A percentile compares a stretch with the other conserved stretches of the same genome.
phyloP scores from a whole-genome alignment of 2,888 invertebrate species.

The Portevinia maculata region DNA sequence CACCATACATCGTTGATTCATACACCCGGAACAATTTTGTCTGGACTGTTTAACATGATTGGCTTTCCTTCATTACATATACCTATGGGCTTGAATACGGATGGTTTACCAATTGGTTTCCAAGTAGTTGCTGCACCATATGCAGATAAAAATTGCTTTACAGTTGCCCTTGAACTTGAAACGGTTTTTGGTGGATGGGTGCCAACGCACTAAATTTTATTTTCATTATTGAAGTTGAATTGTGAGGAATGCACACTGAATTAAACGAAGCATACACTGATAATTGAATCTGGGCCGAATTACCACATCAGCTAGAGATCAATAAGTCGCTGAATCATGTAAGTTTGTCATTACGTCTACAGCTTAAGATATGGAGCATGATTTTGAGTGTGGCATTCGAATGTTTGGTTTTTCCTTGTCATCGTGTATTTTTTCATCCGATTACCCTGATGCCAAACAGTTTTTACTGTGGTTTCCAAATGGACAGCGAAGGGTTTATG shows the following conservation, averaged over 20 bases:
- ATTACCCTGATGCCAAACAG: too few species aligned
- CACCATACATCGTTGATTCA: slow-evolving; percentile 87
- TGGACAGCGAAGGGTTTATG: too few species aligned
- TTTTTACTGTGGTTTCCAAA: too few species aligned
- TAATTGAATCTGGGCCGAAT: too few species aligned
- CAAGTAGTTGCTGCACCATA: slow-evolving; percentile 90
- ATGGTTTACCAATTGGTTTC: slow-evolving; percentile 89
- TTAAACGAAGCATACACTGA: background rate
- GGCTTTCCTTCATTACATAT: slow-evolving; percentile 90
- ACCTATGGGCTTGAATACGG: slow-evolving; percentile 86
- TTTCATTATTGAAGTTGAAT: background rate
- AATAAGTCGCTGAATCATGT: too few species aligned
- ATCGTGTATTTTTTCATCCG: too few species aligned
- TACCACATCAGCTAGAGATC: too few species aligned
- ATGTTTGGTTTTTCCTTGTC: too few species aligned
- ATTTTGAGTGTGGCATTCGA: too few species aligned
- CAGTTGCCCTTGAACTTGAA: slow-evolving; percentile 91
- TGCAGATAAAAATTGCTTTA: slow-evolving; percentile 91
- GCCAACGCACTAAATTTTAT: slow-evolving; percentile 82
- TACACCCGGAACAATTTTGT: slow-evolving; percentile 76
- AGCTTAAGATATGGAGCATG: too few species aligned
- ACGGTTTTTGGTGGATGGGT: slow-evolving; percentile 92
- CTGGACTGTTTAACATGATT: slow-evolving; percentile 83
- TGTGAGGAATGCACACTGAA: background rate
- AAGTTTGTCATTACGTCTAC: too few species aligned